Evolutionary conservation across 2,888 invertebrate species (phyloP).

Genomic region (Sphaeridia pumilis): DNA sequence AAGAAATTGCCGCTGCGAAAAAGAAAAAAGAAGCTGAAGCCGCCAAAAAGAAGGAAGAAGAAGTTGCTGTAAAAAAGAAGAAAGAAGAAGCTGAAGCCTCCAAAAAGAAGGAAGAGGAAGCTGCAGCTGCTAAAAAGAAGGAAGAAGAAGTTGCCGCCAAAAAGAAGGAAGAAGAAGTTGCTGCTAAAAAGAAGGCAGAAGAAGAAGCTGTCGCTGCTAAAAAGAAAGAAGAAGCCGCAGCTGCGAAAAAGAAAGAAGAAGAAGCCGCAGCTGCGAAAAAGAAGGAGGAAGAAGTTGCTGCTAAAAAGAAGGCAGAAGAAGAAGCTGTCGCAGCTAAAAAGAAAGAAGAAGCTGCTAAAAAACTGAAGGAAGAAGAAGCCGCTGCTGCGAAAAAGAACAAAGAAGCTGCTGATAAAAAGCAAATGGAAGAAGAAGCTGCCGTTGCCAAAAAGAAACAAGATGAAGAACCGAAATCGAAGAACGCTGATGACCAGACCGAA

Average conservation of each 20-base stretch:
- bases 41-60: neutral
- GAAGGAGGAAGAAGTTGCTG: neutral
- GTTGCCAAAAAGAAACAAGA: neutral
- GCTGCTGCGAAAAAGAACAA: neutral
- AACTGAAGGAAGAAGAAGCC: neutral
- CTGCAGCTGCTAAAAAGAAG: neutral
- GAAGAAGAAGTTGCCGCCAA: neutral
- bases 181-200: conserved; percentile 1
- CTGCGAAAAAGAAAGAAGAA: neutral
- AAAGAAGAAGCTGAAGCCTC: neutral
- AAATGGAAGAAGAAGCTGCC: neutral
- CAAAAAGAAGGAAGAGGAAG: neutral
- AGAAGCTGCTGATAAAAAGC: conserved; percentile 1
- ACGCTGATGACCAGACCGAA: neutral
- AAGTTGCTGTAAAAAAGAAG: neutral
- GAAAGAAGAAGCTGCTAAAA: neutral
- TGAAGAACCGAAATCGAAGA: neutral
- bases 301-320: neutral
- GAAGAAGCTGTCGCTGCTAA: conserved; percentile 2
- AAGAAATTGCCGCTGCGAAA: neutral
- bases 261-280: no score
- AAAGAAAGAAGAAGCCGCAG: neutral
- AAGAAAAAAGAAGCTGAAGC: neutral
- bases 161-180: conserved; percentile 1
- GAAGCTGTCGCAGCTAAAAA: neutral